These are phyloP conservation scores for Planococcus citri DNA, from an alignment of 1,140 invertebrate genomes.

Conservation along the genomic window DNA sequence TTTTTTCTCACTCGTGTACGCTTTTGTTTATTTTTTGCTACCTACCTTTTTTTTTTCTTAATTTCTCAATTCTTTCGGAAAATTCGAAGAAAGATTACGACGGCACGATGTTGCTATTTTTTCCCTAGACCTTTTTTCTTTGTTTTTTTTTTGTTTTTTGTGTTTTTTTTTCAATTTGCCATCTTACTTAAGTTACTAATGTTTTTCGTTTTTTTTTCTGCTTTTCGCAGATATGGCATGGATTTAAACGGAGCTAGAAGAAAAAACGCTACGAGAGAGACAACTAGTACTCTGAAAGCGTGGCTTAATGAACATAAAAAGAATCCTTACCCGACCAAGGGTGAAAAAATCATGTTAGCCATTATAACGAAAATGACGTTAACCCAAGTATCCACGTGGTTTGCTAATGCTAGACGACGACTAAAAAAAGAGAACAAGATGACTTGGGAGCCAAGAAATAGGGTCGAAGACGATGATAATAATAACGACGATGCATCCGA, in stretches of 20 bases:
- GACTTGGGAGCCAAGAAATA: constrained; percentile 91
- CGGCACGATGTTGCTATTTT: background rate
- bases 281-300: constrained; percentile 90
- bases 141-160: too few relatives aligned
- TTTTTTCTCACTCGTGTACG: too few relatives aligned
- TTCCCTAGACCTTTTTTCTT: too few relatives aligned
- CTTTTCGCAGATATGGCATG: constrained; percentile 68
- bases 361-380: constrained; percentile 98
- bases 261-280: constrained; percentile 95
- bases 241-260: constrained; percentile 77
- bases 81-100: background rate
- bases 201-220: background rate
- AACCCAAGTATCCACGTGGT: constrained; percentile 98
- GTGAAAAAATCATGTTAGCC: constrained; percentile 96
- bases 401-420: constrained; percentile 87
- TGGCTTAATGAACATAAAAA: constrained; percentile 98
- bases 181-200: too few relatives aligned
- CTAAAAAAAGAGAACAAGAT: constrained; percentile 99
- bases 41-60: background rate
- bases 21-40: too few relatives aligned
- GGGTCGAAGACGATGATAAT: constrained; percentile 77
- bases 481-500: constrained; percentile 70
- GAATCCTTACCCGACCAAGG: constrained; percentile 97
- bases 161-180: too few relatives aligned
- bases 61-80: background rate